Conservation (phyloP, 2,888 invertebrate genomes). For the Neoaliturus tenellus region DNA sequence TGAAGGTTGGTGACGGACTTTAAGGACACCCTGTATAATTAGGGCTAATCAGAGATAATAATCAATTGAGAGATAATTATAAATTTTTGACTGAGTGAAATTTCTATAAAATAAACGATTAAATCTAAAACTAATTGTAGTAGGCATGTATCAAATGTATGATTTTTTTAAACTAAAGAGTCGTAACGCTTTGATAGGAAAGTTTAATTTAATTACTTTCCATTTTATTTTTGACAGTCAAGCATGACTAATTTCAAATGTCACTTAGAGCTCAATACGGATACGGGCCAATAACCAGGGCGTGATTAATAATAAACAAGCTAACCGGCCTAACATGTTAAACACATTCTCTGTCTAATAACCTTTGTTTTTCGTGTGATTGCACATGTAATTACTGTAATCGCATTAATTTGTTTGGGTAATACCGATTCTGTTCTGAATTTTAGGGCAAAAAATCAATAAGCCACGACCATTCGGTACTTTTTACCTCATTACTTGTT, state of each 20-base stretch:
- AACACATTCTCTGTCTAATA: conserved; percentile 44
- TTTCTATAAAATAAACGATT: too few species aligned
- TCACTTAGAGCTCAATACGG: background rate
- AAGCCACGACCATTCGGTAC: background rate
- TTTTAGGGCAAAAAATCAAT: conserved; percentile 4
- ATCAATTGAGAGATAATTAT: too few species aligned
- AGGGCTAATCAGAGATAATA: too few species aligned
- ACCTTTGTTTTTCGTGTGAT: conserved; percentile 40
- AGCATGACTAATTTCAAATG: background rate
- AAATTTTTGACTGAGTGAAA: too few species aligned
- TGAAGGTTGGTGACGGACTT: too few species aligned
- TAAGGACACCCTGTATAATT: too few species aligned
- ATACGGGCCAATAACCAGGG: conserved; percentile 5
- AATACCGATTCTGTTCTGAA: background rate
- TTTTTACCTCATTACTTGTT: background rate
- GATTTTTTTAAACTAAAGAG: too few species aligned
- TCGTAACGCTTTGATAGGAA: too few species aligned
- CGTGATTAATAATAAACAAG: conserved; percentile 21
- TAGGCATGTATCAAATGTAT: too few species aligned
- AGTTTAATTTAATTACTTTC: too few species aligned
- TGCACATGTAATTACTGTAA: conserved; percentile 40
- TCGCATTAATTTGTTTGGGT: conserved; percentile 31
- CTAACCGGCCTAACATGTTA: conserved; percentile 3
- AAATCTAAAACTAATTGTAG: too few species aligned
- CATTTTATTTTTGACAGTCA: too few species aligned